Conservation (phyloP, 1,140 invertebrate genomes). For the Cydia strobilella region DNA sequence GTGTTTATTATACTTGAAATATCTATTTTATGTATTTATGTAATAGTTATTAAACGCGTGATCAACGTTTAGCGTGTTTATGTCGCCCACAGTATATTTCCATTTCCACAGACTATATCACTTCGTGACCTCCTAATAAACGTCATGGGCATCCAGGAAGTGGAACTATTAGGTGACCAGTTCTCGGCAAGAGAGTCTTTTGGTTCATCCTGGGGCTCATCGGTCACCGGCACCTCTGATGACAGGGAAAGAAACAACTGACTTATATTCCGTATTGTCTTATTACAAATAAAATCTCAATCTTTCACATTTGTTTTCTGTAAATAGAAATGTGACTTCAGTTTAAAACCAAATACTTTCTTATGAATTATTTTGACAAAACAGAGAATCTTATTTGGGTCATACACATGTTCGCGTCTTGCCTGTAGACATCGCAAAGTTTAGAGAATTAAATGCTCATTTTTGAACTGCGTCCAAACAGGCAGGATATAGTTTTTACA, state of each 20-base stretch:
- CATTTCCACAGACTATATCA: slow-evolving; percentile 53
- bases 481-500: too few relatives aligned
- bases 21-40: too few relatives aligned
- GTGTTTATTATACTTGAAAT: too few relatives aligned
- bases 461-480: too few relatives aligned
- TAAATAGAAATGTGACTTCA: slow-evolving; percentile 34
- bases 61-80: too few relatives aligned
- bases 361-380: not conserved
- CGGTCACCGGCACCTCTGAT: slow-evolving; percentile 42
- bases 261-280: slow-evolving; percentile 34
- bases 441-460: too few relatives aligned
- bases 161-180: slow-evolving; percentile 53
- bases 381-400: not conserved
- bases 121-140: slow-evolving; percentile 53
- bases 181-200: slow-evolving; percentile 47
- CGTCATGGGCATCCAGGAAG: slow-evolving; percentile 61
- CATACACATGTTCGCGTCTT: too few relatives aligned
- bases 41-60: too few relatives aligned
- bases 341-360: too few relatives aligned
- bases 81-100: not conserved
- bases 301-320: slow-evolving; percentile 17
- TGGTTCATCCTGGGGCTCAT: slow-evolving; percentile 44
- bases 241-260: slow-evolving; percentile 37
- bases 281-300: slow-evolving; percentile 31
- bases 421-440: too few relatives aligned